A percentile compares a stretch with the other conserved stretches of the same genome.
Evolutionary conservation across 2,797 vertebrate genomes (phyloP).

Genomic region (Phaenicophaeus curvirostris): DNA sequence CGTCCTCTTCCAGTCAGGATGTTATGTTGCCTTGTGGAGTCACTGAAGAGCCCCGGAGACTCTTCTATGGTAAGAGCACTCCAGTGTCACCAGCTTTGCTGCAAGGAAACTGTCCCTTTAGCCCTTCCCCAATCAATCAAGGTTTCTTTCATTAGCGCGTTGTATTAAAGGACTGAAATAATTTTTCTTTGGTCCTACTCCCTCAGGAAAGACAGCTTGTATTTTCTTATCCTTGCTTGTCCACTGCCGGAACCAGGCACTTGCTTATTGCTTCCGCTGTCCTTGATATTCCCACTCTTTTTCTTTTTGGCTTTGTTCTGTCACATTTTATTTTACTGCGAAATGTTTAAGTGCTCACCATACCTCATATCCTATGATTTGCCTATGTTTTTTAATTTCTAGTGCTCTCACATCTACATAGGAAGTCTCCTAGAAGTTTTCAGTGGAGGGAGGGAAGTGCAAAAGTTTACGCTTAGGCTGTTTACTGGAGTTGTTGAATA

Average conservation of each 20-base stretch:
- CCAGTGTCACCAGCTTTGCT: constrained; percentile 63
- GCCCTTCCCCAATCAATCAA: neutral
- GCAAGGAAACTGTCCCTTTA: constrained; percentile 50
- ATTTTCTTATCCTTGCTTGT: constrained; percentile 19
- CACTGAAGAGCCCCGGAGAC: constrained; percentile 82
- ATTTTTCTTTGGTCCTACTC: constrained; percentile 10
- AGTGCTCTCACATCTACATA: neutral
- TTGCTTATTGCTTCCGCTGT: constrained; percentile 22
- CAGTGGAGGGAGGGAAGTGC: neutral
- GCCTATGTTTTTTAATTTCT: neutral
- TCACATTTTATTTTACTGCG: neutral
- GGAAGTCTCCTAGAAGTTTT: neutral
- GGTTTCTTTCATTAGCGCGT: neutral
- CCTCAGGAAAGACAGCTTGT: constrained; percentile 1
- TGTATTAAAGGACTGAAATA: constrained; percentile 17
- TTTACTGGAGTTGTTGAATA: neutral
- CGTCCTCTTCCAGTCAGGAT: constrained; percentile 81
- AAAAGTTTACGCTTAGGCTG: neutral
- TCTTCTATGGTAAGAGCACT: constrained; percentile 83
- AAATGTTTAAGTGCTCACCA: neutral
- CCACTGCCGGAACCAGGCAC: neutral
- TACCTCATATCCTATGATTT: neutral
- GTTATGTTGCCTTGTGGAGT: constrained; percentile 86
- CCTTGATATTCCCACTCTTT: neutral
- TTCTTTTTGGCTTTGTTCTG: constrained; percentile 2